phyloP scores from a whole-genome alignment of 1,140 invertebrate genomes.

The Diabrotica undecimpunctata region DNA sequence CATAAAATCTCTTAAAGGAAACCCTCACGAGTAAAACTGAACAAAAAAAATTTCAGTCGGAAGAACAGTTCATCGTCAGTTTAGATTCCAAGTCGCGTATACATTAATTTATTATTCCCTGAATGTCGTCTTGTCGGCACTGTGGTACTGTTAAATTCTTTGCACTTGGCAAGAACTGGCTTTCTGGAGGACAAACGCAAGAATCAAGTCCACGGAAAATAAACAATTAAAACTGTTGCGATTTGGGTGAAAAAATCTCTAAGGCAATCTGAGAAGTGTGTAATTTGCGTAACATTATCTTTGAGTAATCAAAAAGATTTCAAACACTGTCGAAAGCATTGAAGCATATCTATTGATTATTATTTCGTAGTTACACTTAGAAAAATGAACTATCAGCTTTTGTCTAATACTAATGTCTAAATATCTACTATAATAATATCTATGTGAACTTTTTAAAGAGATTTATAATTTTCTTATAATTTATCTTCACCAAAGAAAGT shows the following conservation, averaged over 20 bases:
- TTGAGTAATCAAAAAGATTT: background rate
- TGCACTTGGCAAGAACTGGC: background rate
- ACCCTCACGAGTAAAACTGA: background rate
- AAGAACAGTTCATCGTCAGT: background rate
- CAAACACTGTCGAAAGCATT: background rate
- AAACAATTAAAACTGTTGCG: background rate
- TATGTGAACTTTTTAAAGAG: too few species aligned
- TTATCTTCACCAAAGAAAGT: too few species aligned
- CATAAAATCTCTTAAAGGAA: background rate
- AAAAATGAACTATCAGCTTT: too few species aligned
- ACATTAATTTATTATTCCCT: background rate
- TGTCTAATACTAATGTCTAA: too few species aligned
- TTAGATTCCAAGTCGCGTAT: background rate
- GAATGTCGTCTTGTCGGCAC: background rate
- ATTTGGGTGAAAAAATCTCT: background rate
- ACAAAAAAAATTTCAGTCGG: background rate
- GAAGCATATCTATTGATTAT: background rate
- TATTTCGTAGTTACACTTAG: too few species aligned
- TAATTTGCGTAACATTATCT: background rate
- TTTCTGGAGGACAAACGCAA: background rate
- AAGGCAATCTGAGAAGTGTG: background rate
- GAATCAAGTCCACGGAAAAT: background rate
- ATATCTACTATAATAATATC: too few species aligned
- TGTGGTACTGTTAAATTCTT: background rate
- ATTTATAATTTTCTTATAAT: too few species aligned